phyloP scores from a whole-genome alignment of 2,113 vertebrate species.

The Nothocercus nigrocapillus region DNA sequence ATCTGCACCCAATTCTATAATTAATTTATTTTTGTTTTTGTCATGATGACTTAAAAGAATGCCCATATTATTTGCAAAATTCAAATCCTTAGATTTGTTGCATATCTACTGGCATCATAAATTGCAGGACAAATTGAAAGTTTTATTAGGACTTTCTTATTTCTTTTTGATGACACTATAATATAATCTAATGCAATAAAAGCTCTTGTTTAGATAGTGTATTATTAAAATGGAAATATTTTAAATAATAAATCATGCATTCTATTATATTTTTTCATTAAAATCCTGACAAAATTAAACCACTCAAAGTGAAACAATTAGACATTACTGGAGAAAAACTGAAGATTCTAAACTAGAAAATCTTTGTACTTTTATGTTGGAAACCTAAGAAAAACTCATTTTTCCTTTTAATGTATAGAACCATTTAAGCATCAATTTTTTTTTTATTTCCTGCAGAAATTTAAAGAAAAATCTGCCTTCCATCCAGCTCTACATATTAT shows the following conservation, averaged over 20 bases:
- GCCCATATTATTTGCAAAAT: neutral
- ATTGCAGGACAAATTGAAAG: neutral
- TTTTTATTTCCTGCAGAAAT: neutral
- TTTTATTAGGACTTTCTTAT: neutral
- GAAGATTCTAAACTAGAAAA: neutral
- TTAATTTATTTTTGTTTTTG: neutral
- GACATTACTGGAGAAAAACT: neutral
- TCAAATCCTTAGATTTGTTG: neutral
- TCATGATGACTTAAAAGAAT: neutral
- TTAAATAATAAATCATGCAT: neutral
- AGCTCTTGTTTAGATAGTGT: neutral
- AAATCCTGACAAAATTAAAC: neutral
- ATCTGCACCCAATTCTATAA: neutral
- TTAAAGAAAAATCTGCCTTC: neutral
- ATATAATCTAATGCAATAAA: neutral
- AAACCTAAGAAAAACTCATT: neutral
- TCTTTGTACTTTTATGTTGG: neutral
- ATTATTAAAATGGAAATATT: neutral
- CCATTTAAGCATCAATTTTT: neutral
- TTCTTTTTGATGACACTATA: neutral
- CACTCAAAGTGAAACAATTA: neutral
- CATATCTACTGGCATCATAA: neutral
- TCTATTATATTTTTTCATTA: neutral
- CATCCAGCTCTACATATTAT: neutral
- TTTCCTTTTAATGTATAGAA: neutral